Evolutionary conservation across 23 tunicate species (phyloP).

Genomic region (Halocynthia aurantium): DNA sequence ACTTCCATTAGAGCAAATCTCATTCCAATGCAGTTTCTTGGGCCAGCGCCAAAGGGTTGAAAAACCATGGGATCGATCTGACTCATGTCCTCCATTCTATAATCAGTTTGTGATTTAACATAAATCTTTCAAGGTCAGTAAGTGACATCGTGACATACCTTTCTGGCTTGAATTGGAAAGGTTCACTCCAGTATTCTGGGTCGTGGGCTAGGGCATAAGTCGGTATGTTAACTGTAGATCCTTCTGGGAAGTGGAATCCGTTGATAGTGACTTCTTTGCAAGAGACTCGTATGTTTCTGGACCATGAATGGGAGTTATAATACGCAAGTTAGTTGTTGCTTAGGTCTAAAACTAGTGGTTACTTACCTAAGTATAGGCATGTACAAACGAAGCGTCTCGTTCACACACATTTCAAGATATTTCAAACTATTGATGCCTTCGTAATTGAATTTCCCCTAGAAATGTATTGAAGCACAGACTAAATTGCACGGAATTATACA

Average conservation of each 20-base stretch:
- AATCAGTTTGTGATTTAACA: background rate
- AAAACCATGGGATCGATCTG: constrained; percentile 59
- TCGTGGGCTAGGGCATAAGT: constrained; percentile 53
- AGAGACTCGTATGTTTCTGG: constrained; percentile 44
- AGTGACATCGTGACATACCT: constrained; percentile 25
- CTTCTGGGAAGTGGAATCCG: constrained; percentile 55
- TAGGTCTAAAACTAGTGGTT: background rate
- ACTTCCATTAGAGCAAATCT: constrained; percentile 74
- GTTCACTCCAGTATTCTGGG: constrained; percentile 80
- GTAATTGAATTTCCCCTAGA: constrained; percentile 7
- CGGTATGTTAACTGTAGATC: constrained; percentile 49
- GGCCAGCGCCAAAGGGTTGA: constrained; percentile 85
- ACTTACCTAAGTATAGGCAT: background rate
- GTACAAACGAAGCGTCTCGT: constrained; percentile 8
- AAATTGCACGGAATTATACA: too few relatives aligned
- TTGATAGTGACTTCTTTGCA: constrained; percentile 48
- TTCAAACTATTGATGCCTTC: background rate
- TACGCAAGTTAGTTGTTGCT: background rate
- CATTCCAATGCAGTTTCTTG: constrained; percentile 71
- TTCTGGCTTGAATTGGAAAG: constrained; percentile 67
- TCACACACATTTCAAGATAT: constrained; percentile 21
- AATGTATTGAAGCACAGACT: background rate
- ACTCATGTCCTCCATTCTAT: constrained; percentile 72
- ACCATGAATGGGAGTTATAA: background rate
- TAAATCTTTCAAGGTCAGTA: too few relatives aligned